These are phyloP conservation scores for Calcarius lapponicus DNA, from an alignment of 2,797 vertebrate species.

Conservation along the genomic window DNA sequence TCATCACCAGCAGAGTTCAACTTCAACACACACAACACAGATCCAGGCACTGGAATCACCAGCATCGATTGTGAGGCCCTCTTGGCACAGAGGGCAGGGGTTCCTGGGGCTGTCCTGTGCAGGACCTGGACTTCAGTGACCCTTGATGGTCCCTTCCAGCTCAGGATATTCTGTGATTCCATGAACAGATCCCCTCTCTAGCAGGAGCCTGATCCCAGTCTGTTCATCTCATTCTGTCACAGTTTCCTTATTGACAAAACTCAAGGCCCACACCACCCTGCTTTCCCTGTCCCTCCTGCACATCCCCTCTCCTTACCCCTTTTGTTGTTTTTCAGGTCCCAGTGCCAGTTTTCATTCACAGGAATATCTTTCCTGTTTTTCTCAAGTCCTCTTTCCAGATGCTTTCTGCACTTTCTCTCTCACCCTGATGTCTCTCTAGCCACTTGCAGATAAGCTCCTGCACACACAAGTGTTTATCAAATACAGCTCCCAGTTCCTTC, in stretches of 20 bases:
- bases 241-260: not conserved
- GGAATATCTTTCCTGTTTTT: not conserved
- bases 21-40: not conserved
- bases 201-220: not conserved
- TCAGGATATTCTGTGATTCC: not conserved
- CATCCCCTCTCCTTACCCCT: not conserved
- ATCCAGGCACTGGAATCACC: not conserved
- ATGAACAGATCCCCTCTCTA: not conserved
- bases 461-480: not conserved
- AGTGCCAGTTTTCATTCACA: not conserved
- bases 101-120: not conserved
- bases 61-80: not conserved
- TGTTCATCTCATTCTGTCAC: not conserved
- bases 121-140: not conserved
- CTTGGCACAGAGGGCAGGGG: fast-evolving
- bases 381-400: not conserved
- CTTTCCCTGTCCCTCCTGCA: not conserved
- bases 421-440: not conserved
- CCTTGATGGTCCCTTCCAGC: not conserved
- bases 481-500: not conserved
- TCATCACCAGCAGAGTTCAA: not conserved
- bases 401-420: not conserved
- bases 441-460: not conserved
- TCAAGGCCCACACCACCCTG: not conserved
- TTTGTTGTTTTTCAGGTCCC: not conserved